Evolutionary conservation across 2,113 vertebrate species (phyloP).

Genomic region (Balaeniceps rex): DNA sequence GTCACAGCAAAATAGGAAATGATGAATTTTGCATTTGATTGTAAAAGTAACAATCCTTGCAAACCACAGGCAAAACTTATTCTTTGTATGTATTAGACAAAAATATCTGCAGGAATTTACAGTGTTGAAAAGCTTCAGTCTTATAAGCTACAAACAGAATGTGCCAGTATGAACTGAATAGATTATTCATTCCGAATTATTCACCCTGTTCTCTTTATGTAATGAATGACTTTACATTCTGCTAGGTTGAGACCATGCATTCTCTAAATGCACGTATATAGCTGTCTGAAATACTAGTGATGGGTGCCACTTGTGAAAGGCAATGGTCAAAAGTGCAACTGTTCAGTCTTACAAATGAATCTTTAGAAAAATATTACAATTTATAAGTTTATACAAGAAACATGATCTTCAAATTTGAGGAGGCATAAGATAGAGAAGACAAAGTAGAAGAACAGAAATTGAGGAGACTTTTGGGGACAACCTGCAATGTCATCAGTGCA

Average conservation of each 20-base stretch:
- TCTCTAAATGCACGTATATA: neutral
- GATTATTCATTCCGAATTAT: neutral
- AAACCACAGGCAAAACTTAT: neutral
- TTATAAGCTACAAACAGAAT: neutral
- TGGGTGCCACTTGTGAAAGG: neutral
- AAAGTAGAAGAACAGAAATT: neutral
- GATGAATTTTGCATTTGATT: neutral
- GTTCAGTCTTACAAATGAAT: neutral
- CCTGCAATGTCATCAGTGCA: neutral
- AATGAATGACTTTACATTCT: neutral
- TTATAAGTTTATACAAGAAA: neutral
- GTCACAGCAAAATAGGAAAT: neutral
- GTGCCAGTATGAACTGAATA: neutral
- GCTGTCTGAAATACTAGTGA: neutral
- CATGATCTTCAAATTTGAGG: fast-evolving
- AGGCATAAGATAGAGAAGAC: neutral
- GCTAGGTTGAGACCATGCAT: neutral
- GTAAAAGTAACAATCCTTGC: neutral
- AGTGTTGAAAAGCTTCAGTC: neutral
- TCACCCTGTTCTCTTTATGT: neutral
- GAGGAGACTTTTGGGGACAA: neutral
- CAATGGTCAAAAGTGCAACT: neutral
- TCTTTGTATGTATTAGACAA: neutral
- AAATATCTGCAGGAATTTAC: neutral
- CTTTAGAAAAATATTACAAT: neutral